phyloP scores from a whole-genome alignment of 2,113 vertebrate species.

The Xerus inauris region DNA sequence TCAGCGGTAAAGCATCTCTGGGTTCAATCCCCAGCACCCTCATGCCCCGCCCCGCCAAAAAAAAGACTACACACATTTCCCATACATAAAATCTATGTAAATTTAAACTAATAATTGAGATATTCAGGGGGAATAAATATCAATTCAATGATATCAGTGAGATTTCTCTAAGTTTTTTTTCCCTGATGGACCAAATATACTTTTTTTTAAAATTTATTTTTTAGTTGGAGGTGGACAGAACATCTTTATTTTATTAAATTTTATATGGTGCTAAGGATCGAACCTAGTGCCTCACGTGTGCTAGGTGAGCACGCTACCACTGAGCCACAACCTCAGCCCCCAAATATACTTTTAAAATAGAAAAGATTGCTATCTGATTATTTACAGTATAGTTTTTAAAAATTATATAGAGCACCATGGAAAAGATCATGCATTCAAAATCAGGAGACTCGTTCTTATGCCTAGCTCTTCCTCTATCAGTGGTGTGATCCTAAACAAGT shows the following conservation, averaged over 20 bases:
- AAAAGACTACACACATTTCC: background rate
- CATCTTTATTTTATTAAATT: too few relatives aligned
- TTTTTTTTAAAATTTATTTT: too few relatives aligned
- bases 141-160: background rate
- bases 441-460: background rate
- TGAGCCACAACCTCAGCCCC: too few relatives aligned
- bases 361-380: background rate
- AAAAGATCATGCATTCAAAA: background rate
- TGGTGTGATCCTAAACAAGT: background rate
- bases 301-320: too few relatives aligned
- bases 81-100: background rate
- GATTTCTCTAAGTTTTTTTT: background rate
- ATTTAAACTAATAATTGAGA: background rate
- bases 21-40: too few relatives aligned
- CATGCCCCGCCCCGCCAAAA: too few relatives aligned
- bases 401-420: background rate
- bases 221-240: too few relatives aligned
- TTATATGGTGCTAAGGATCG: too few relatives aligned
- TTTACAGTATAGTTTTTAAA: background rate
- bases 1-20: too few relatives aligned
- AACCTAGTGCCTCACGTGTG: too few relatives aligned
- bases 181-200: background rate
- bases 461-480: background rate
- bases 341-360: too few relatives aligned
- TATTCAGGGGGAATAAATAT: background rate